These are phyloP conservation scores for Phrynosoma platyrhinos DNA, from an alignment of 2,113 vertebrate genomes.

Conservation along the genomic window DNA sequence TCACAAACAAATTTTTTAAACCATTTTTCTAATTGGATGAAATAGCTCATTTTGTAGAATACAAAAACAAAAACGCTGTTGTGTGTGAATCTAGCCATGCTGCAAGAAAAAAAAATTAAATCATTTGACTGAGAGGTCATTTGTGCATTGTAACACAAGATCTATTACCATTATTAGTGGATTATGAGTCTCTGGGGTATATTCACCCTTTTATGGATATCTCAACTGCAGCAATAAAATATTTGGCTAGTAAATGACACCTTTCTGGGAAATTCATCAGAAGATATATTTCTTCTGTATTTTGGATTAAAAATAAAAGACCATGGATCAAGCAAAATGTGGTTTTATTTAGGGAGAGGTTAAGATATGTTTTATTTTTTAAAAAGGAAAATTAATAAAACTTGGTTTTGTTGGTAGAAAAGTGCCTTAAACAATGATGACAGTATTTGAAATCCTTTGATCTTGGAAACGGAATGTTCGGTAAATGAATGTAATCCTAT, in stretches of 20 bases:
- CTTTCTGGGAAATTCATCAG: conserved; percentile 65
- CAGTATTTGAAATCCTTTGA: conserved; percentile 28
- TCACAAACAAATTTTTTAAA: conserved; percentile 57
- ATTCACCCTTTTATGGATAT: conserved; percentile 67
- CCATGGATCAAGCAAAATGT: conserved; percentile 22
- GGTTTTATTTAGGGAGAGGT: conserved; percentile 33
- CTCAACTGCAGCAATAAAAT: conserved; percentile 71
- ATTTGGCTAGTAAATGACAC: conserved; percentile 68
- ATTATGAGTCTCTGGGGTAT: conserved; percentile 66
- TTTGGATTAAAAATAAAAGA: background rate
- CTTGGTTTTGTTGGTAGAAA: conserved; percentile 37
- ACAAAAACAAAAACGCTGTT: conserved; percentile 60
- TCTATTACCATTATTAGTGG: conserved; percentile 74
- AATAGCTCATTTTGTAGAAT: conserved; percentile 72
- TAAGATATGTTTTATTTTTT: background rate
- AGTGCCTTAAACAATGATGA: conserved; percentile 32
- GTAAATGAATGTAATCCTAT: background rate
- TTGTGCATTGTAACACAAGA: conserved; percentile 74
- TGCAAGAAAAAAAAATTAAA: conserved; percentile 71
- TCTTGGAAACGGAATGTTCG: background rate
- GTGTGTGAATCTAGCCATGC: conserved; percentile 67
- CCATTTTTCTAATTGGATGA: conserved; percentile 63
- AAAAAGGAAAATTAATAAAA: conserved; percentile 22
- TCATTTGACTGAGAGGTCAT: conserved; percentile 69
- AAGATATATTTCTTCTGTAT: conserved; percentile 57